Conservation (phyloP, 1,140 invertebrate species). For the Spodoptera litura region DNA sequence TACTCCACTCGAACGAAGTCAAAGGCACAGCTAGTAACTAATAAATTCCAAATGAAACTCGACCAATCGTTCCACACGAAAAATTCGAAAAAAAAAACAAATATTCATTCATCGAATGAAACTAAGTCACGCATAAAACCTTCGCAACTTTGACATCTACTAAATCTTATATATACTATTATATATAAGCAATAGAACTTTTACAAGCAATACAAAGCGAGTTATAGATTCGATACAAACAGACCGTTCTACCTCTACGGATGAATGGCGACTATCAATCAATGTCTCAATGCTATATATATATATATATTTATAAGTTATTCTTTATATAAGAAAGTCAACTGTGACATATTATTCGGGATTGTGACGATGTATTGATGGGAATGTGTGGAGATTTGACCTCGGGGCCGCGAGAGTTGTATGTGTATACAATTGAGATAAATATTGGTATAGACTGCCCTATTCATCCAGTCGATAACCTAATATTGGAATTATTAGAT, state of each 20-base stretch:
- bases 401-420: not conserved
- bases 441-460: no score
- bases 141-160: slow-evolving; percentile 24
- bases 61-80: not conserved
- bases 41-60: not conserved
- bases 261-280: slow-evolving; percentile 38
- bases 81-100: slow-evolving; percentile 7
- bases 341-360: slow-evolving; percentile 17
- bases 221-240: slow-evolving; percentile 28
- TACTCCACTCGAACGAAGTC: no score
- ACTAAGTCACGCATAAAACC: slow-evolving; percentile 31
- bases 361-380: slow-evolving; percentile 5
- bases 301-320: slow-evolving; percentile 44
- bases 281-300: slow-evolving; percentile 8
- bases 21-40: no score
- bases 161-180: slow-evolving; percentile 31
- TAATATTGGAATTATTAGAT: no score
- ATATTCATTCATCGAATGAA: not conserved
- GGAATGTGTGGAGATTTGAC: not conserved
- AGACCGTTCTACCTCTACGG: slow-evolving; percentile 7
- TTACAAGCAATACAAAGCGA: slow-evolving; percentile 7
- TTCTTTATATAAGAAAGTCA: slow-evolving; percentile 44
- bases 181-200: not conserved
- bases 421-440: not conserved
- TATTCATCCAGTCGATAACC: no score